These are phyloP conservation scores for Cyanoramphus novaezelandiae DNA, from an alignment of 2,113 vertebrate species.

Conservation along the genomic window DNA sequence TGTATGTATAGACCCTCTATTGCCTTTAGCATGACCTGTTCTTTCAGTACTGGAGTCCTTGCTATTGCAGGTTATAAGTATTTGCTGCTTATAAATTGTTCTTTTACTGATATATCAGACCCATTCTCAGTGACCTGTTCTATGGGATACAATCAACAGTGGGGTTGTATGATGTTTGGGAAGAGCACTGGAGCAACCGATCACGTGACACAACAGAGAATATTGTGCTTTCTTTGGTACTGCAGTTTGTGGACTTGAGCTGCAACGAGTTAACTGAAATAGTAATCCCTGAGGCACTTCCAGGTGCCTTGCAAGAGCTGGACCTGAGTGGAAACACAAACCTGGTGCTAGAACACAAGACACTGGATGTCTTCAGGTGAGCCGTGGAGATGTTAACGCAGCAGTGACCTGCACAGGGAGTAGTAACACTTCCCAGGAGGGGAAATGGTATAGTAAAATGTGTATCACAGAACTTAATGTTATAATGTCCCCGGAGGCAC, in stretches of 20 bases:
- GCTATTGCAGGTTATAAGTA: not conserved
- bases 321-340: conserved; percentile 92
- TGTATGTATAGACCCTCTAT: not conserved
- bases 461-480: not conserved
- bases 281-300: conserved; percentile 87
- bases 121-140: not conserved
- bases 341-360: conserved; percentile 91
- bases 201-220: not conserved
- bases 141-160: not conserved
- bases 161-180: not conserved
- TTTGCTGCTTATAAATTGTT: not conserved
- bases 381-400: not conserved
- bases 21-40: not conserved
- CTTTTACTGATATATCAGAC: not conserved
- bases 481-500: not conserved
- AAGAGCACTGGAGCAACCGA: not conserved
- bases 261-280: conserved; percentile 96
- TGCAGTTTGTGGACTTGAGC: conserved; percentile 92
- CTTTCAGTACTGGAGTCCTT: not conserved
- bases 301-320: conserved; percentile 88
- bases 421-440: not conserved
- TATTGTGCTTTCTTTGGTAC: conserved; percentile 32
- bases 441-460: not conserved
- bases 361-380: conserved; percentile 94
- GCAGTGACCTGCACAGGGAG: not conserved